Evolutionary conservation across 2,888 invertebrate species (phyloP), one percentile per base, ranked within the genome.

Genomic region (Apodemia zela): DNA sequence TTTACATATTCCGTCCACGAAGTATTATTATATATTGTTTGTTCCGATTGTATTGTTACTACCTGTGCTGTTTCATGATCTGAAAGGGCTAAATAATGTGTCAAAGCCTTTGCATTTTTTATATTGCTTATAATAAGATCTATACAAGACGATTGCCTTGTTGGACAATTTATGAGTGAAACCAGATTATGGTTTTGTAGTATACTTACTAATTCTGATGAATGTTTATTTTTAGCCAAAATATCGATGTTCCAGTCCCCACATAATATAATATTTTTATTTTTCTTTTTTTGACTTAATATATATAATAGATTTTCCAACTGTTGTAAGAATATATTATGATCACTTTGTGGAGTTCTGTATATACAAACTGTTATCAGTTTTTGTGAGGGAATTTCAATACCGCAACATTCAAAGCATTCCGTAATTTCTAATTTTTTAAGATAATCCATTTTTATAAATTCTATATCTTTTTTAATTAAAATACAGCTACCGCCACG

Each of bases 171-270:
- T 54, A 62, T 58, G n/a, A 45, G 62, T 29, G 57, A 62, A 1
- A 18, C 42, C 8, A 62, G 6, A 54, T 62, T 62, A n/a, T 58
- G 45, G 45, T 42, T 58, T n/a, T 15, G 13, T 6, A 49, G 17
- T 15, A 60, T 25, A 10, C 47, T 18, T 29, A 45, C 13, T 21
- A 60, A 25, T 25, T 60, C 60, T 13, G 47, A 5, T 15, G 15
- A 29, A 2, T 25, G 3, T 42, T 62, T 62, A 29, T 18, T 57
- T 21, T 57, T 25, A 54, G 60, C 60, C 8, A 63, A 11, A 17
- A 29, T 25, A 35, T 61, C 58, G 10, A 65, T 57, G 17, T 65
- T 65, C 49, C 62, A 61, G 42, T 65, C 65, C 13, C 62, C 60
- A 45, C 62, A 62, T 42, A 65, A 8, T 17, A 65, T 38, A n/a